Evolutionary conservation across 1,140 invertebrate genomes (phyloP), one percentile per base, ranked within the genome.

Genomic region (Drosophila eugracilis): DNA sequence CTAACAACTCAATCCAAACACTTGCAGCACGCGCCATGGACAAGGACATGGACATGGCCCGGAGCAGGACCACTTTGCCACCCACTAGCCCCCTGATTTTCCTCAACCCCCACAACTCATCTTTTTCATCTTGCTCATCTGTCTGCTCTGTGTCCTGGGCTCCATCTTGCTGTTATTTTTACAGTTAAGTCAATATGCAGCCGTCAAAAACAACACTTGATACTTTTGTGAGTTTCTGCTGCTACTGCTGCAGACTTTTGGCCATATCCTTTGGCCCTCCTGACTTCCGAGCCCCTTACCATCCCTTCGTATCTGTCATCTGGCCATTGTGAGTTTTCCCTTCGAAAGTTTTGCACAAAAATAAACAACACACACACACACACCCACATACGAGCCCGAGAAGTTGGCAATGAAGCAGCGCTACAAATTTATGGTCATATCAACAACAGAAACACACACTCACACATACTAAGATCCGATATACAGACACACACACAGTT

Each of bases 1-100:
- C 83, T 88, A 89, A 88, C 83, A 88, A 88, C 83, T 88, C 83
- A 88, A 88, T 88, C 83, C 83, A 88, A 88, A 81, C 81, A 85
- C 81, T 85, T 85, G 81, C 81, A 77, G 69, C 81, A 85, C 81
- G 81, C 81, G 77, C 66, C 67, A 57, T 37, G 63, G 50, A 48
- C 67, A 62, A 66, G 78, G 44, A 81, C 78, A 81, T 81, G 78
- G 42, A 47, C 59, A 49, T 50, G 30, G 48, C 37, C 70, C 60
- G 48, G 50, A 21, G 22, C 39, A 22, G 42, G 42, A 21, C 28
- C 53, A 28, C 26, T 36, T 37, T 48, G n/a, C 14, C 28, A 14
- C 48, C 32, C 21, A 26, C 36, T 41, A 45, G 4, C 53, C 36
- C 9, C 17, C 34, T 15, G 47, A 4, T 6, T 14, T 41, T 42